phyloP scores from a whole-genome alignment of 2,797 vertebrate species.

The Esox masquinongy region DNA sequence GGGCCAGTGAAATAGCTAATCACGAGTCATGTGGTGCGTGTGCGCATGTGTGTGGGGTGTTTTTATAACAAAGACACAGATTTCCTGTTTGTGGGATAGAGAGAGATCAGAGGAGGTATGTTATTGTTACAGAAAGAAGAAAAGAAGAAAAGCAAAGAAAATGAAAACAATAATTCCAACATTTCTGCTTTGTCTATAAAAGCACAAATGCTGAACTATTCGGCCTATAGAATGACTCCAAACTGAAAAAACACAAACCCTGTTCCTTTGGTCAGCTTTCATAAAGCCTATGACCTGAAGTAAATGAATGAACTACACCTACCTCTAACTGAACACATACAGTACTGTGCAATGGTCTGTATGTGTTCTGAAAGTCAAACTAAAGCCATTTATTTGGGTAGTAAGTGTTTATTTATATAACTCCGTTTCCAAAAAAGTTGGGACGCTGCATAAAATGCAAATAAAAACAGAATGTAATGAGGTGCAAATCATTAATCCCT shows the following conservation, averaged over 20 bases:
- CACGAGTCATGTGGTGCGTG: conserved; percentile 39
- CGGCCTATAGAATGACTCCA: conserved; percentile 41
- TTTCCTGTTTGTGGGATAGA: conserved; percentile 69
- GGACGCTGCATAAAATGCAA: too few species aligned
- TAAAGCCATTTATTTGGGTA: too few species aligned
- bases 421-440: too few species aligned
- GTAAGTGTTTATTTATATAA: too few species aligned
- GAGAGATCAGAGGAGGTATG: conserved; percentile 45
- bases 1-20: conserved; percentile 52
- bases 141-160: conserved; percentile 20
- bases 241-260: conserved; percentile 60
- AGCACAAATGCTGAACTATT: conserved; percentile 51
- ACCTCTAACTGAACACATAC: too few species aligned
- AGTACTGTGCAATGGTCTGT: too few species aligned
- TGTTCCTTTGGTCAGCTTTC: conserved; percentile 44
- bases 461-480: too few species aligned
- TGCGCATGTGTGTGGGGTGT: conserved; percentile 10
- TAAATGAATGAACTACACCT: conserved; percentile 19
- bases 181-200: conserved; percentile 48
- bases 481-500: too few species aligned
- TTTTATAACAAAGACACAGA: conserved; percentile 10
- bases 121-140: conserved; percentile 59
- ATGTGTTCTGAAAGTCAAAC: too few species aligned
- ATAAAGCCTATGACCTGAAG: conserved; percentile 21
- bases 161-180: conserved; percentile 54